Conservation (phyloP, 2,888 invertebrate species). For the Tipula helvola region DNA sequence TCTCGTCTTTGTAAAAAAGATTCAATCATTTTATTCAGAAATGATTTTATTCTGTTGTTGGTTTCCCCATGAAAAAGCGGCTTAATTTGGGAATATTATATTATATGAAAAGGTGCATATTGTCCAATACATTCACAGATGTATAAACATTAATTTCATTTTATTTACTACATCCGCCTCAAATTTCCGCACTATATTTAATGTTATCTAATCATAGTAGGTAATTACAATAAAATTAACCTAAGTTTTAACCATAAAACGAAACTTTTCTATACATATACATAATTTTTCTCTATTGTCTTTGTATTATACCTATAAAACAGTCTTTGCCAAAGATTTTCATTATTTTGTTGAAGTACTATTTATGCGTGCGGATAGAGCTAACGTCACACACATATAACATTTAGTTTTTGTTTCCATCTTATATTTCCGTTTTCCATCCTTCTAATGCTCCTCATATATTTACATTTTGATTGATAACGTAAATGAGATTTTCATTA, state of each 20-base stretch:
- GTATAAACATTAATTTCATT: not conserved
- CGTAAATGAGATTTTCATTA: not conserved
- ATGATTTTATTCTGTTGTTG: too few species aligned
- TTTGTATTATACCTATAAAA: not conserved
- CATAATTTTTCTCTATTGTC: not conserved
- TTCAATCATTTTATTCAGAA: too few species aligned
- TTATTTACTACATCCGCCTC: not conserved
- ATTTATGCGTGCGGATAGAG: not conserved
- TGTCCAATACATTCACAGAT: not conserved
- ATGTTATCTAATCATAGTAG: not conserved
- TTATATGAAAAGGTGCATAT: too few species aligned
- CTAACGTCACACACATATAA: not conserved
- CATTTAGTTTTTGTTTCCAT: not conserved
- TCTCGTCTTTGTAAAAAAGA: too few species aligned
- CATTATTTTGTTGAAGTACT: not conserved
- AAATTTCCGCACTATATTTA: not conserved
- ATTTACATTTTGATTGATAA: not conserved
- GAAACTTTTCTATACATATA: not conserved
- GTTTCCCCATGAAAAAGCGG: too few species aligned
- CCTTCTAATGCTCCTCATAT: not conserved
- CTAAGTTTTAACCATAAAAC: not conserved
- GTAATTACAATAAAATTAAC: not conserved
- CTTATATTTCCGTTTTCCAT: not conserved
- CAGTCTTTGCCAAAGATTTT: not conserved
- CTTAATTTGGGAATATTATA: too few species aligned